Conservation (phyloP, 2,888 invertebrate genomes). For the Leucoma salicis region DNA sequence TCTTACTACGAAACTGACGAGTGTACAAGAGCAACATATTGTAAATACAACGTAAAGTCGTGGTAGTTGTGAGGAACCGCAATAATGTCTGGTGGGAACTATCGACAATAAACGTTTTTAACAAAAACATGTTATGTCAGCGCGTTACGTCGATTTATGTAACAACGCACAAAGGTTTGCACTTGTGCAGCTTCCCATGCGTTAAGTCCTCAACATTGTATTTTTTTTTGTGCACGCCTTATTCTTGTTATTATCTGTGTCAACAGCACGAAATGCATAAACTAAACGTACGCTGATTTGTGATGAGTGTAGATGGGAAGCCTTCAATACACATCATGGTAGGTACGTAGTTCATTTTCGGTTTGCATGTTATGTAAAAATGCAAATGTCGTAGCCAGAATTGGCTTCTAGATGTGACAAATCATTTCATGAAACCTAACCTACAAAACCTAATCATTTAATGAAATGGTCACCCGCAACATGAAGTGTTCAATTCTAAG, state of each 20-base stretch:
- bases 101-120: conserved; percentile 19
- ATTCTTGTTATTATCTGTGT: not conserved
- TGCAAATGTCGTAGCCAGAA: too few species aligned
- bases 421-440: too few species aligned
- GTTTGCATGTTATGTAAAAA: too few species aligned
- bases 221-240: conserved; percentile 41
- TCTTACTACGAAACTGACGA: not conserved
- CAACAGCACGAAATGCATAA: too few species aligned
- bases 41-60: conserved; percentile 24
- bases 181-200: conserved; percentile 69
- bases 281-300: too few species aligned
- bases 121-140: conserved; percentile 41
- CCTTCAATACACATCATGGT: too few species aligned
- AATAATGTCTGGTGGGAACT: conserved; percentile 25
- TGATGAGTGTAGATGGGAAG: not conserved
- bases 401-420: too few species aligned
- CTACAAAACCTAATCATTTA: too few species aligned
- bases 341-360: too few species aligned
- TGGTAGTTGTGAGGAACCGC: conserved; percentile 21
- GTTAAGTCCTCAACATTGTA: conserved; percentile 55
- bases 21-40: conserved; percentile 1
- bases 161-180: conserved; percentile 59
- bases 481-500: too few species aligned
- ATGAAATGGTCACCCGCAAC: too few species aligned
- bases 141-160: conserved; percentile 55